Evolutionary conservation across 2,888 invertebrate species (phyloP), one percentile per base, ranked within the genome.

Genomic region (Caenorhabditis sp.): DNA sequence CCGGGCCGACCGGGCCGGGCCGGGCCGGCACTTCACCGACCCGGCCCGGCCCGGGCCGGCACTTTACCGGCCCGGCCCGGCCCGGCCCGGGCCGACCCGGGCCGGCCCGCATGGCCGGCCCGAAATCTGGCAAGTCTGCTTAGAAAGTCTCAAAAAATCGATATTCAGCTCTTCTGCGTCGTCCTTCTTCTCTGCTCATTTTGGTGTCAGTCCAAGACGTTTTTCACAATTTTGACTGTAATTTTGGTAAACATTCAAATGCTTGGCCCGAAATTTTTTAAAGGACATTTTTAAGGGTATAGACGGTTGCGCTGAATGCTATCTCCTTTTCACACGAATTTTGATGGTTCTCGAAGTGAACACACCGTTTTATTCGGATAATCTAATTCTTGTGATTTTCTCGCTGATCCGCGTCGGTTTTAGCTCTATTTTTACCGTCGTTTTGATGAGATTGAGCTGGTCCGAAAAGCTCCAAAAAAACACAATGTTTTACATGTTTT

Each of bases 401-500:
- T 48, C 66, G 0, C 4, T 66, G 8, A 48, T 66, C 35, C 55
- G 66, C 9, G 55, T 56, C 2, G 55, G 22, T 15, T 66, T 56
- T 30, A 66, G 66, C 20, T 37, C 45, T 2, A n/a, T 56, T 20
- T 66, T 56, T 30, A 32, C 66, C n/a, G 39, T 55, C 3, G 56
- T 66, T 46, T 39, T 66, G 15, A 48, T 66, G 55, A 30, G 66
- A 35, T 66, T 66, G 41, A 66, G 66, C 24, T 66, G 66, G 66
- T 65, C n/a, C n/a, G n/a, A n/a, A n/a, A n/a, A n/a, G n/a, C n/a
- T n/a, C n/a, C n/a, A n/a, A n/a, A n/a, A n/a, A n/a, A n/a, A n/a
- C n/a, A n/a, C n/a, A n/a, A n/a, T n/a, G n/a, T n/a, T n/a, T n/a
- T n/a, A n/a, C n/a, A n/a, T n/a, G n/a, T 15, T 61, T 61, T 35